phyloP scores from a whole-genome alignment of 53 echinoderm and acorn worm species.

The Apostichopus leukothele region DNA sequence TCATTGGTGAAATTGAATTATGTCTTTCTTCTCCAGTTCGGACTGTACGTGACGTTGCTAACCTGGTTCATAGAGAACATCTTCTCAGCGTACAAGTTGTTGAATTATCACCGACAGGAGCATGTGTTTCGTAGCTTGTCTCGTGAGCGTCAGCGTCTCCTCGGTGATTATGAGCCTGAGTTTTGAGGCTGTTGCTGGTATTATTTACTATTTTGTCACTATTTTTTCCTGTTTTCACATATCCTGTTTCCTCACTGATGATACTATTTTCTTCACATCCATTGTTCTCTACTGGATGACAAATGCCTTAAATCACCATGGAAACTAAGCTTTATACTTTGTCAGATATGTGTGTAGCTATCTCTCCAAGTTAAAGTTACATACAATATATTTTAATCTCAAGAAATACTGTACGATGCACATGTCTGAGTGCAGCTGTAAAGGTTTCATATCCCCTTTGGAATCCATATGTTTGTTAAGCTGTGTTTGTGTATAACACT shows the following conservation, averaged over 20 bases:
- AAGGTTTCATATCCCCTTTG: too few species aligned
- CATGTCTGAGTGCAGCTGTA: too few species aligned
- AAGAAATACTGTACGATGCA: too few species aligned
- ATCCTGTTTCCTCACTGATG: too few species aligned
- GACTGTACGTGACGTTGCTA: constrained; percentile 70
- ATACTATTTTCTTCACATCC: too few species aligned
- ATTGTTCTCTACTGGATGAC: not conserved
- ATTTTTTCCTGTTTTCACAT: too few species aligned
- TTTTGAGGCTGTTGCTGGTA: not conserved
- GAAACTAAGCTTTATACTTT: not conserved
- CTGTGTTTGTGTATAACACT: too few species aligned
- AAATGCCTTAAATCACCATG: not conserved
- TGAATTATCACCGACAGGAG: constrained; percentile 81
- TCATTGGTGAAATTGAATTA: not conserved
- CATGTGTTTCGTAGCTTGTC: constrained; percentile 68
- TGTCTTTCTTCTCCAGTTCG: constrained; percentile 63
- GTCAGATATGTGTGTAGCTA: not conserved
- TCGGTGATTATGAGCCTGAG: constrained; percentile 67
- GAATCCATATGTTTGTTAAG: too few species aligned
- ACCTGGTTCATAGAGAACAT: constrained; percentile 58
- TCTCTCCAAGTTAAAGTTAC: too few species aligned
- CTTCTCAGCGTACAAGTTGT: constrained; percentile 67
- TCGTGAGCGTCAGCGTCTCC: constrained; percentile 75
- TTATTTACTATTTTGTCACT: too few species aligned
- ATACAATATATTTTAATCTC: too few species aligned